A percentile compares a stretch with the other conserved stretches of the same genome.
These are phyloP conservation scores for Xenops minutus DNA, from an alignment of 2,797 vertebrate genomes.

Conservation along the genomic window DNA sequence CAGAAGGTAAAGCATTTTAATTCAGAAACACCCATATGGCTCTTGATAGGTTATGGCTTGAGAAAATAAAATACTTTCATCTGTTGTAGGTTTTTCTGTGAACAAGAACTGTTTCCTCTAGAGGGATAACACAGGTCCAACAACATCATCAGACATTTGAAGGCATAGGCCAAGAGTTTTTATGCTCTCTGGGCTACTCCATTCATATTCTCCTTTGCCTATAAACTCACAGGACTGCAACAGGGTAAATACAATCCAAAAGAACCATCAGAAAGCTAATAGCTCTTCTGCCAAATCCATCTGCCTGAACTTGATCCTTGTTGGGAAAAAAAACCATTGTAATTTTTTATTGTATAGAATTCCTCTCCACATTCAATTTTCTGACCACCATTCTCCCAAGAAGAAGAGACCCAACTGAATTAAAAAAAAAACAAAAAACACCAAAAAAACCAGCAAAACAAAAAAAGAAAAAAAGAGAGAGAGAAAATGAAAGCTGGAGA, in stretches of 20 bases:
- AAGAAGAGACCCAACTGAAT: slow-evolving; percentile 2
- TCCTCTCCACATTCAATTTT: neutral
- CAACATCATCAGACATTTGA: neutral
- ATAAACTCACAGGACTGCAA: neutral
- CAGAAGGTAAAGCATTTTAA: neutral
- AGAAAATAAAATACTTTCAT: neutral
- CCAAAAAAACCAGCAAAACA: too few species aligned
- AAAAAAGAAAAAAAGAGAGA: rapidly evolving
- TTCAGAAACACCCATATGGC: neutral
- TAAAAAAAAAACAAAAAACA: neutral
- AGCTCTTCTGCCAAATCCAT: neutral
- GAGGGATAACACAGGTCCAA: neutral
- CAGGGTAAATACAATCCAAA: neutral
- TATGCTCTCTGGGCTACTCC: neutral
- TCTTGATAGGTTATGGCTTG: neutral
- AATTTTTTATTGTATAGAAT: slow-evolving; percentile 14
- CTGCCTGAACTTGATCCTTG: slow-evolving; percentile 17
- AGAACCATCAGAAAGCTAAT: neutral
- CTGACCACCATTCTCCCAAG: neutral
- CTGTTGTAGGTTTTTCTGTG: neutral
- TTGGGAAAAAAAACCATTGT: neutral
- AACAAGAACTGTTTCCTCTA: neutral
- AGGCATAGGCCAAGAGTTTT: neutral
- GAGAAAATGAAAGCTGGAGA: neutral
- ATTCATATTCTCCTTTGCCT: neutral